These are phyloP conservation scores for Frankliniella fusca DNA, from an alignment of 2,888 invertebrate genomes.

Conservation along the genomic window DNA sequence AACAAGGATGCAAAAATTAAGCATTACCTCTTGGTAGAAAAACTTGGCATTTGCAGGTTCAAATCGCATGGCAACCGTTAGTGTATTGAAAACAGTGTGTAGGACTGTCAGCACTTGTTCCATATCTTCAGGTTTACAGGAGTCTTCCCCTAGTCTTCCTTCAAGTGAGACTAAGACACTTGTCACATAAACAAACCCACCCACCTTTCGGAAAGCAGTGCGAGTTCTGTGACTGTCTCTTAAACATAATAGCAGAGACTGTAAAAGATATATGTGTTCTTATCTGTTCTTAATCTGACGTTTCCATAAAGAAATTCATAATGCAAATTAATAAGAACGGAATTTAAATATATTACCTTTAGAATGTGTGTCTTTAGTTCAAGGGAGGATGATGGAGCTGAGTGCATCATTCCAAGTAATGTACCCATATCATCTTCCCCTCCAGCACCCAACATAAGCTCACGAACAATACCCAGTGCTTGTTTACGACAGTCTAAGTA, in stretches of 20 bases:
- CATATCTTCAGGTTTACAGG: slow-evolving; percentile 49
- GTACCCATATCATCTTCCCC: slow-evolving; percentile 97
- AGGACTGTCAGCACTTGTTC: slow-evolving; percentile 70
- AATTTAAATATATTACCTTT: slow-evolving; percentile 52
- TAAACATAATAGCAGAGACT: slow-evolving; percentile 78
- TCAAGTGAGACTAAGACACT: slow-evolving; percentile 91
- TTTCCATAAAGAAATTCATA: background rate
- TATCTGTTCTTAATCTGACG: background rate
- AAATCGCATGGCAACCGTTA: slow-evolving; percentile 96
- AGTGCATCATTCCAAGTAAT: slow-evolving; percentile 85
- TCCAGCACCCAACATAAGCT: slow-evolving; percentile 82
- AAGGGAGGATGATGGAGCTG: slow-evolving; percentile 74
- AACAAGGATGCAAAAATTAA: slow-evolving; percentile 40
- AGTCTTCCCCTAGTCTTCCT: slow-evolving; percentile 62
- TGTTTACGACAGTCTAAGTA: slow-evolving; percentile 76
- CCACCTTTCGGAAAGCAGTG: slow-evolving; percentile 94
- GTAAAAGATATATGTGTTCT: slow-evolving; percentile 39
- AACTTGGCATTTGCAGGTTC: slow-evolving; percentile 99
- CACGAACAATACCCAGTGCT: slow-evolving; percentile 79
- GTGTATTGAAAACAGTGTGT: slow-evolving; percentile 86
- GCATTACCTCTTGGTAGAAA: slow-evolving; percentile 88
- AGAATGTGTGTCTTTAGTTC: slow-evolving; percentile 86
- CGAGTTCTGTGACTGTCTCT: slow-evolving; percentile 94
- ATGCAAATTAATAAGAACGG: background rate
- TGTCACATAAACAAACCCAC: slow-evolving; percentile 96